phyloP scores from a whole-genome alignment of 1,140 invertebrate genomes.

The Bilobella aurantiaca region DNA sequence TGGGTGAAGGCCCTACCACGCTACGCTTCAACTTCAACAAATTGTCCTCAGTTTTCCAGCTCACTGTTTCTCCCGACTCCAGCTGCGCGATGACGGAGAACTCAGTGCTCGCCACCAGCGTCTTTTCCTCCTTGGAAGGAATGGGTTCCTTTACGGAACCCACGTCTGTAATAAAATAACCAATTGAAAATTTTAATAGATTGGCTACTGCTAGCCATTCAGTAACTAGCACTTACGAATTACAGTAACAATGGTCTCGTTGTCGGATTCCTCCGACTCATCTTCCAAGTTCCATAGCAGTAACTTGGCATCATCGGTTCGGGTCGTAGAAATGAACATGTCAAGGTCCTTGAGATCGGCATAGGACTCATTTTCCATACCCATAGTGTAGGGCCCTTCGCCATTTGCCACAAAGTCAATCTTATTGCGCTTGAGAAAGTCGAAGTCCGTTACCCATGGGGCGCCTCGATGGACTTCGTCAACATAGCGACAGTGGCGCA shows the following conservation, averaged over 20 bases:
- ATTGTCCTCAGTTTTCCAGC: neutral
- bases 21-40: neutral
- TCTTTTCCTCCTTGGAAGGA: neutral
- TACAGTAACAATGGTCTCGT: neutral
- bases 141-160: neutral
- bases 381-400: constrained; percentile 87
- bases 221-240: neutral
- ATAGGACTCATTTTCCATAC: constrained; percentile 74
- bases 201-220: neutral
- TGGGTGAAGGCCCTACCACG: neutral
- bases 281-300: too few relatives aligned
- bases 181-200: too few relatives aligned
- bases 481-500: constrained; percentile 96
- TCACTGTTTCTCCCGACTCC: neutral
- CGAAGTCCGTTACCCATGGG: constrained; percentile 88
- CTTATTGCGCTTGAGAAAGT: constrained; percentile 85
- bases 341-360: constrained; percentile 77
- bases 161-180: neutral
- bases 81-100: neutral
- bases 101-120: neutral
- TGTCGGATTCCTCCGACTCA: neutral
- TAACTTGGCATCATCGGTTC: constrained; percentile 95
- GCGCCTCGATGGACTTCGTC: constrained; percentile 93
- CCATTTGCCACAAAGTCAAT: constrained; percentile 99
- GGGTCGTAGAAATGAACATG: constrained; percentile 94